phyloP scores from a whole-genome alignment of 1,140 invertebrate genomes.

The Neodiprion virginianus region DNA sequence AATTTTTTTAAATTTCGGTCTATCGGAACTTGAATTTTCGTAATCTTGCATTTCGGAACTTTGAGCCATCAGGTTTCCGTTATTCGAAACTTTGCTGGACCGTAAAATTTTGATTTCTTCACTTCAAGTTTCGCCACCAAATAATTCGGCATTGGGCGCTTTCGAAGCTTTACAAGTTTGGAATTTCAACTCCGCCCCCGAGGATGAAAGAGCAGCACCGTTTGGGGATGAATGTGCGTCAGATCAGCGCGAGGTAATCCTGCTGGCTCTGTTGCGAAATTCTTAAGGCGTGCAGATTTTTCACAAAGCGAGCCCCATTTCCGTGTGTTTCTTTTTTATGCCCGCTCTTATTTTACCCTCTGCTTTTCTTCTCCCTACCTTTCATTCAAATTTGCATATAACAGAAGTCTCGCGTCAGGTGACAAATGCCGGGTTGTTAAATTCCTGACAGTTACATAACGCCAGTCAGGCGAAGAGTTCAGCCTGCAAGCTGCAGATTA shows the following conservation, averaged over 20 bases:
- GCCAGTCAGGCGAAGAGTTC: neutral
- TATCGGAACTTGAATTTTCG: too few relatives aligned
- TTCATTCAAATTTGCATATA: neutral
- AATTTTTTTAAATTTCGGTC: too few relatives aligned
- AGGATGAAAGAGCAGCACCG: neutral
- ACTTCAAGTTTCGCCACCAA: too few relatives aligned
- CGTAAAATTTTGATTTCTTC: too few relatives aligned
- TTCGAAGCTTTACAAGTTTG: too few relatives aligned
- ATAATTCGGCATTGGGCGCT: too few relatives aligned
- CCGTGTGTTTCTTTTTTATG: neutral
- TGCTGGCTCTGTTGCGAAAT: neutral
- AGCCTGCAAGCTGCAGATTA: neutral
- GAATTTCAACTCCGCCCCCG: too few relatives aligned
- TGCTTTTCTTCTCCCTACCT: neutral
- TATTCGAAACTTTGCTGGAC: too few relatives aligned
- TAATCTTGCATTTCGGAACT: too few relatives aligned
- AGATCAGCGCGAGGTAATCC: neutral
- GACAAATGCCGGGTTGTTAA: neutral
- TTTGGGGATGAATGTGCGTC: neutral
- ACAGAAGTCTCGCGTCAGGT: neutral
- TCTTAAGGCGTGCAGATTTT: neutral
- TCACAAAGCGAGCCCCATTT: neutral
- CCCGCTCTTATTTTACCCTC: too few relatives aligned
- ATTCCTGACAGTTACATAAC: constrained; percentile 5
- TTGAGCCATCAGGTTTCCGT: too few relatives aligned